A percentile compares a stretch with the other conserved stretches of the same genome.
phyloP scores from a whole-genome alignment of 1,140 invertebrate genomes.

The Meloidogyne exigua region DNA sequence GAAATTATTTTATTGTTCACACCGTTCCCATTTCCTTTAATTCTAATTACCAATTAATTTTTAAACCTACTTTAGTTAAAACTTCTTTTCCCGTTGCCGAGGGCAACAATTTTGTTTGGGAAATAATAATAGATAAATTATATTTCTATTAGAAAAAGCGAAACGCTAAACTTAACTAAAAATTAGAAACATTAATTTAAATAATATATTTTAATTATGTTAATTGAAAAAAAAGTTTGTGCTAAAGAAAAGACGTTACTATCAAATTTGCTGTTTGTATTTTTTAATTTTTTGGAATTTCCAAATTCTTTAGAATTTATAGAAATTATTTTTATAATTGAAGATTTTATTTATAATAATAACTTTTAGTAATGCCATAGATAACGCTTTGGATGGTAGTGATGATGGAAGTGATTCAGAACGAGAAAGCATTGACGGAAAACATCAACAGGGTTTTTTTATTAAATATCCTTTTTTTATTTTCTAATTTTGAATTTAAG shows the following conservation, averaged over 20 bases:
- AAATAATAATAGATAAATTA: not conserved
- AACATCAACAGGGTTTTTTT: slow-evolving; percentile 35
- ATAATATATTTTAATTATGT: slow-evolving; percentile 13
- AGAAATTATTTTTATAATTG: too few species aligned
- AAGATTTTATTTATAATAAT: too few species aligned
- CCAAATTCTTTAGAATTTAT: too few species aligned
- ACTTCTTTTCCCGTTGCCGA: slow-evolving; percentile 11
- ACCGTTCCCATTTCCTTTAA: not conserved
- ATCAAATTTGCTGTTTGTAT: slow-evolving; percentile 21
- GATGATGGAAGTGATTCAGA: slow-evolving; percentile 58
- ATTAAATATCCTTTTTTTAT: not conserved
- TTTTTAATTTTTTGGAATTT: not conserved
- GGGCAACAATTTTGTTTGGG: slow-evolving; percentile 6
- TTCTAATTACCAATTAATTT: slow-evolving; percentile 13
- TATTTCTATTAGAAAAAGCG: not conserved
- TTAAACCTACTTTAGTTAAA: not conserved
- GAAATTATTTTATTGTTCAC: not conserved
- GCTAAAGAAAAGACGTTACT: slow-evolving; percentile 23
- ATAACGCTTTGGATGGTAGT: slow-evolving; percentile 54
- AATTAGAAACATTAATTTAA: not conserved
- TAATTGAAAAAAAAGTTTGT: not conserved
- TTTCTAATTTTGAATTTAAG: slow-evolving; percentile 31
- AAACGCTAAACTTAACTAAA: not conserved
- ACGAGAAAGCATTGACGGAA: slow-evolving; percentile 53
- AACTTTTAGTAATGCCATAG: slow-evolving; percentile 58